A percentile compares a stretch with the other conserved stretches of the same genome.
phyloP scores from a whole-genome alignment of 1,140 invertebrate species.

The Gryon sp. region DNA sequence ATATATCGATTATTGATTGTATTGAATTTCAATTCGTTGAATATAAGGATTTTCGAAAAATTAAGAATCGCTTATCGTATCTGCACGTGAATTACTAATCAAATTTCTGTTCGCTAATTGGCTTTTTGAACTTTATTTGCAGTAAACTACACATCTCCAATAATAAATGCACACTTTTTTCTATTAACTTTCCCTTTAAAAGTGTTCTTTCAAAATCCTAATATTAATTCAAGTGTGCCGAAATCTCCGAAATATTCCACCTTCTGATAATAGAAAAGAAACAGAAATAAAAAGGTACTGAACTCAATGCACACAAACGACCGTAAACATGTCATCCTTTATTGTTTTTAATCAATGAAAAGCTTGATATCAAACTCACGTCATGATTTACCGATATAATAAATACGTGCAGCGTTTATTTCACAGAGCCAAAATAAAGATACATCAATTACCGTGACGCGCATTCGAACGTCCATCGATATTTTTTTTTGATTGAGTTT shows the following conservation, averaged over 20 bases:
- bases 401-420: constrained; percentile 22
- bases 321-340: constrained; percentile 33
- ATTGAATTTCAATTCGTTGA: constrained; percentile 26
- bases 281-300: constrained; percentile 3
- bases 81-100: constrained; percentile 37
- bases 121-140: constrained; percentile 30
- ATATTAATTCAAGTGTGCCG: constrained; percentile 36
- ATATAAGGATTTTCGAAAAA: constrained; percentile 32
- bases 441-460: constrained; percentile 12
- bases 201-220: constrained; percentile 45
- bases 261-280: constrained; percentile 3
- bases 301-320: constrained; percentile 3
- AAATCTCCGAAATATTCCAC: constrained; percentile 44
- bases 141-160: constrained; percentile 40
- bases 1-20: constrained; percentile 4
- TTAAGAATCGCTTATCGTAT: constrained; percentile 30
- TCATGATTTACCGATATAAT: constrained; percentile 28
- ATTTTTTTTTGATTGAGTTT: constrained; percentile 21
- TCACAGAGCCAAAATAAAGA: constrained; percentile 17
- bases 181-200: too few species aligned
- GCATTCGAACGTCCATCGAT: constrained; percentile 5
- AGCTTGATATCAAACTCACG: constrained; percentile 9
- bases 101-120: constrained; percentile 24
- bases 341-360: constrained; percentile 49
- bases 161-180: constrained; percentile 42